Conservation (phyloP, 1,140 invertebrate genomes). For the Contarinia nasturtii region DNA sequence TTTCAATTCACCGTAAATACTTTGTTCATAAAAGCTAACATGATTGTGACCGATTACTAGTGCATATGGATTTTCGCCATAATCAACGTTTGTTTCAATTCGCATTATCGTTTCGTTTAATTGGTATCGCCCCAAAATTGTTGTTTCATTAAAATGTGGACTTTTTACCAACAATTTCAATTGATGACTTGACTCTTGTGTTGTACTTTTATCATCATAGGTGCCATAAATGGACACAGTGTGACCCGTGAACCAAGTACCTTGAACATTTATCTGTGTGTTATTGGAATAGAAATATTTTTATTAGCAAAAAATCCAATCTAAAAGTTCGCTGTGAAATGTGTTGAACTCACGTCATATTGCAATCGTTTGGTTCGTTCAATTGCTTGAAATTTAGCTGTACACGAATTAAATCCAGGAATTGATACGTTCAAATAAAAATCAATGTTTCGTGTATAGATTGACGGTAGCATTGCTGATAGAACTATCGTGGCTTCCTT, state of each 20-base stretch:
- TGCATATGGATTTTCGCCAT: constrained; percentile 18
- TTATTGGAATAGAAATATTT: no score
- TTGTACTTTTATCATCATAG: constrained; percentile 47
- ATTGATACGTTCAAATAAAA: constrained; percentile 39
- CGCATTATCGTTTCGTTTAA: constrained; percentile 23
- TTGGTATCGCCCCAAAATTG: constrained; percentile 35
- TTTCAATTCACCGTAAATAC: constrained; percentile 39
- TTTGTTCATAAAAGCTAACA: constrained; percentile 25
- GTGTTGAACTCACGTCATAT: constrained; percentile 18
- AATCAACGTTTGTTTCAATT: constrained; percentile 15
- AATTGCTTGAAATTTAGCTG: constrained; percentile 35
- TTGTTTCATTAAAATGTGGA: constrained; percentile 44
- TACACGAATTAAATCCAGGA: constrained; percentile 38
- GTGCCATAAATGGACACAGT: constrained; percentile 42
- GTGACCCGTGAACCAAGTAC: constrained; percentile 60
- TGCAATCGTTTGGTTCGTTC: constrained; percentile 29
- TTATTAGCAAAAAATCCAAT: no score
- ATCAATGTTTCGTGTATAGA: constrained; percentile 26
- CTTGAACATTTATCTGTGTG: constrained; percentile 41
- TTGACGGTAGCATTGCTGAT: constrained; percentile 28
- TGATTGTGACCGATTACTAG: constrained; percentile 15
- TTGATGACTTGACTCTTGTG: constrained; percentile 35
- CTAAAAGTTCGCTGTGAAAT: no score
- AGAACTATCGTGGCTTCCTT: constrained; percentile 36
- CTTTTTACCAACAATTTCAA: constrained; percentile 49